These are phyloP conservation scores for Diabrotica virgifera DNA, from an alignment of 1,140 invertebrate genomes.

Conservation along the genomic window DNA sequence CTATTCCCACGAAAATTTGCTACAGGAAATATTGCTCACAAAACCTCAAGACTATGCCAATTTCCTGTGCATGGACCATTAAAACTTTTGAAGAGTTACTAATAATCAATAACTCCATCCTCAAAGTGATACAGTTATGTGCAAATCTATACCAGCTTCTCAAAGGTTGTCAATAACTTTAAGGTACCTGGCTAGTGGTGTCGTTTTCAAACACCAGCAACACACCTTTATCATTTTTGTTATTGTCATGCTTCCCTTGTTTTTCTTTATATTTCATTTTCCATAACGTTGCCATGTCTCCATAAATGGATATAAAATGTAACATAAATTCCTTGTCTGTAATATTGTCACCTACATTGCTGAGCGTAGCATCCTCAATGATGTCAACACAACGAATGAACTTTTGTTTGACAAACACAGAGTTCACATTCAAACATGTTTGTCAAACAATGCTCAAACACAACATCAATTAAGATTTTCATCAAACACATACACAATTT, in stretches of 20 bases:
- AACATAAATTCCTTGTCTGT: conserved; percentile 9
- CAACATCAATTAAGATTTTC: conserved; percentile 14
- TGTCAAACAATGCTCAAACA: no score
- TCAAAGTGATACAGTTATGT: no score
- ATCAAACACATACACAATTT: conserved; percentile 15
- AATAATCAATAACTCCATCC: no score
- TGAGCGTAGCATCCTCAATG: conserved; percentile 7
- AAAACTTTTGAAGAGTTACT: no score
- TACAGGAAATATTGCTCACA: no score
- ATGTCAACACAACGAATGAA: conserved; percentile 9
- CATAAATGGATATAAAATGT: conserved; percentile 11
- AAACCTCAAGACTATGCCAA: no score
- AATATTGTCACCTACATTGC: conserved; percentile 1
- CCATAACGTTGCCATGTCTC: conserved; percentile 12
- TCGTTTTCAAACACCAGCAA: no score
- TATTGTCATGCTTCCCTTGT: conserved; percentile 8
- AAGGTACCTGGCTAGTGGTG: no score
- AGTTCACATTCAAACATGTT: conserved; percentile 11
- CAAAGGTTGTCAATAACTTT: no score
- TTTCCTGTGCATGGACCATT: no score
- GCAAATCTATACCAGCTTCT: no score
- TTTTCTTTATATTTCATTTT: conserved; percentile 15
- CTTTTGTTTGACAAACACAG: conserved; percentile 12
- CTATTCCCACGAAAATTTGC: no score
- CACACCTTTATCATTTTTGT: conserved; percentile 10